These are phyloP conservation scores for Engraulis encrasicolus DNA, from an alignment of 2,113 vertebrate species.

Conservation along the genomic window DNA sequence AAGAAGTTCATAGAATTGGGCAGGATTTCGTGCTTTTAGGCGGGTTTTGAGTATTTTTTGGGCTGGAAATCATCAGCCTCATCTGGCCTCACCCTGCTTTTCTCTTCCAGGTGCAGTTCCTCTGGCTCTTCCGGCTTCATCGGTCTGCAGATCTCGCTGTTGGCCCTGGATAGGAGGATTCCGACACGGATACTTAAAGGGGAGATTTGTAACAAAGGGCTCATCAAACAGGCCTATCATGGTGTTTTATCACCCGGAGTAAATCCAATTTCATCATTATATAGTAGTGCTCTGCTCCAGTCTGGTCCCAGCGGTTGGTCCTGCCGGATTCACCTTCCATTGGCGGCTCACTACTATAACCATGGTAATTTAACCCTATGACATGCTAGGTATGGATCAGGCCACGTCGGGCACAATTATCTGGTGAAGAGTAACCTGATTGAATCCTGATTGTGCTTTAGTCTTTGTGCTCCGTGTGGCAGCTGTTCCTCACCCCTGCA, in stretches of 20 bases:
- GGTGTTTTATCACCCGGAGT: background rate
- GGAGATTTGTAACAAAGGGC: background rate
- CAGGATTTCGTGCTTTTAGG: no score
- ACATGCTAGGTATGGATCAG: background rate
- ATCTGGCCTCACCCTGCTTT: no score
- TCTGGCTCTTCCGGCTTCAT: no score
- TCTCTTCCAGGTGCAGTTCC: background rate
- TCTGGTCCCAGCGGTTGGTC: background rate
- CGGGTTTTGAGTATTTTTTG: no score
- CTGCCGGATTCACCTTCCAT: background rate
- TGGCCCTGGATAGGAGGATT: background rate
- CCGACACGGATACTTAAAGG: background rate
- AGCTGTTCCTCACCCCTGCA: background rate
- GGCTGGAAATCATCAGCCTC: no score
- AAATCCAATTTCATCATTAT: background rate
- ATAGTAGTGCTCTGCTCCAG: background rate
- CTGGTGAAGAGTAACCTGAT: background rate
- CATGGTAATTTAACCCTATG: background rate
- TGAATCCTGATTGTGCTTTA: background rate
- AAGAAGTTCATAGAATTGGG: no score
- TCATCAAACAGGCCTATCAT: conserved; percentile 1
- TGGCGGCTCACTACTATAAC: background rate
- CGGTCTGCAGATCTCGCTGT: background rate
- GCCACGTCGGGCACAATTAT: background rate
- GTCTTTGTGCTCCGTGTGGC: background rate